phyloP scores from a whole-genome alignment of 2,797 vertebrate genomes.

The Urosaurus nigricauda region DNA sequence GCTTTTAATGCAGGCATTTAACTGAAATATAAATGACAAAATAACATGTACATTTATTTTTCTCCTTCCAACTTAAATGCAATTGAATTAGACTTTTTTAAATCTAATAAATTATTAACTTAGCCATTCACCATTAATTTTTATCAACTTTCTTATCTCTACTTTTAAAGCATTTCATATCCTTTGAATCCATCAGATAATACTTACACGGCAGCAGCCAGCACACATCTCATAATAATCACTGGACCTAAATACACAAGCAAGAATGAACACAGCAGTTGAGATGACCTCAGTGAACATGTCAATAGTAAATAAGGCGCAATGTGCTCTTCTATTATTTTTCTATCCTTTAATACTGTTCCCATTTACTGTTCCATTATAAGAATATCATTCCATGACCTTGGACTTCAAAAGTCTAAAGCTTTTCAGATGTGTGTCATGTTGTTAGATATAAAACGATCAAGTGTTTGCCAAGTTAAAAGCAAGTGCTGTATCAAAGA shows the following conservation, averaged over 20 bases:
- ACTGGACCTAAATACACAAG: not conserved
- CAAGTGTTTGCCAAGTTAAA: constrained; percentile 34
- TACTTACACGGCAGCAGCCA: not conserved
- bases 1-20: too few species aligned
- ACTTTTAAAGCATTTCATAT: not conserved
- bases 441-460: constrained; percentile 27
- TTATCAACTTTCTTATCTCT: too few species aligned
- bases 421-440: constrained; percentile 15
- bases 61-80: too few species aligned
- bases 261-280: not conserved
- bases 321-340: not conserved
- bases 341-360: not conserved
- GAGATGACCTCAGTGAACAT: not conserved
- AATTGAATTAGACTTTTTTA: too few species aligned
- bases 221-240: not conserved
- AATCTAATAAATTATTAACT: too few species aligned
- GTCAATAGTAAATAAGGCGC: not conserved
- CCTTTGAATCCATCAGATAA: not conserved
- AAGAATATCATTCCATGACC: constrained; percentile 13
- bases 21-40: too few species aligned
- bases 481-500: constrained; percentile 35
- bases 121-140: too few species aligned
- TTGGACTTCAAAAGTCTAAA: constrained; percentile 29
- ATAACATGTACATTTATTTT: too few species aligned
- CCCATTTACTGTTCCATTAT: constrained; percentile 3